Percentiles rank a stretch among this genome's conserved stretches.
These are phyloP conservation scores for Plebejus argus DNA, from an alignment of 2,888 invertebrate species.

Conservation along the genomic window DNA sequence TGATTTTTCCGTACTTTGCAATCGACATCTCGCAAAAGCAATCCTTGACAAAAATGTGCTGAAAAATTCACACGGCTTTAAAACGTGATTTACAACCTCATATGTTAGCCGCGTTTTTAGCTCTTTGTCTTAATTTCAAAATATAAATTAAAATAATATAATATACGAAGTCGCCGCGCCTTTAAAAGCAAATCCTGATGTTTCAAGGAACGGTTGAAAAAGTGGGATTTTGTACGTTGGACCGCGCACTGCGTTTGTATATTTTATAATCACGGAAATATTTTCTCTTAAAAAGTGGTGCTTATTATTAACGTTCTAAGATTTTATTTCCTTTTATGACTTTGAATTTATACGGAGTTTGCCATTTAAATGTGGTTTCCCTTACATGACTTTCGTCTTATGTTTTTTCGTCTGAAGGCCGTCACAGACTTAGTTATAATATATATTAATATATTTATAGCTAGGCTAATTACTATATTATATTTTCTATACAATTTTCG, in stretches of 20 bases:
- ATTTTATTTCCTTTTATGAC: slow-evolving; percentile 48
- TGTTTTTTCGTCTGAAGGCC: too few relatives aligned
- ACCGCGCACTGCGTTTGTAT: slow-evolving; percentile 44
- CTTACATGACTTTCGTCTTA: slow-evolving; percentile 1
- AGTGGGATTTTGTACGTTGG: slow-evolving; percentile 40
- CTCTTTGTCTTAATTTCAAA: slow-evolving; percentile 25
- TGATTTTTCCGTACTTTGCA: not conserved
- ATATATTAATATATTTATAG: too few relatives aligned
- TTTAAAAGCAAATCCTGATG: slow-evolving; percentile 37
- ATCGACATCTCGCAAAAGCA: not conserved
- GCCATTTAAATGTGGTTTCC: slow-evolving; percentile 4
- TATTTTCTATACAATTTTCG: too few relatives aligned
- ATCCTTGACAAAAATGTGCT: not conserved
- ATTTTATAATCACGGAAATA: slow-evolving; percentile 46
- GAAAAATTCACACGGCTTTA: not conserved
- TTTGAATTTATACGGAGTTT: slow-evolving; percentile 47
- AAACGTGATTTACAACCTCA: not conserved
- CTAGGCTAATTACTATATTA: too few relatives aligned
- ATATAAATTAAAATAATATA: slow-evolving; percentile 28
- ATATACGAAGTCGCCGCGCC: not conserved
- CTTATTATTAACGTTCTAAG: slow-evolving; percentile 47
- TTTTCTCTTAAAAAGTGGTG: slow-evolving; percentile 46
- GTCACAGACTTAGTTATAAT: too few relatives aligned
- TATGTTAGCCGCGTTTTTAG: not conserved
- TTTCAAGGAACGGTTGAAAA: slow-evolving; percentile 41